Evolutionary conservation across 2,888 invertebrate species (phyloP), one percentile per base, ranked within the genome.

Genomic region (Icerya purchasi): DNA sequence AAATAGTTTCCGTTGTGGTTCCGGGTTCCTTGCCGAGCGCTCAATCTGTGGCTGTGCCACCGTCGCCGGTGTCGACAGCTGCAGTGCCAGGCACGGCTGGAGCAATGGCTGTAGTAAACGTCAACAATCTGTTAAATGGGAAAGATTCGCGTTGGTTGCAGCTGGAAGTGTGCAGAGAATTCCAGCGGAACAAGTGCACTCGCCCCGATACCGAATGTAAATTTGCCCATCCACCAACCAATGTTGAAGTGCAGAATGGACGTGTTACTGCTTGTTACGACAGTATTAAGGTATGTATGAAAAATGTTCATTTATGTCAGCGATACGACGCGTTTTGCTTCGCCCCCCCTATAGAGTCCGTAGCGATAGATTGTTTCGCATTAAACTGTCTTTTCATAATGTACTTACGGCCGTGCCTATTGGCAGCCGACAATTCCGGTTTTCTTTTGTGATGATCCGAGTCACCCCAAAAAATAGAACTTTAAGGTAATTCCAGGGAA

Each of bases 141-240:
- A 98, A 97, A 78, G 98, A 98, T 80, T 96, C 96, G 69, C 88
- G 97, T 74, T 98, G 98, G 98, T 83, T 98, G 71, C 97, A 98
- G 76, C 81, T 98, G 74, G 98, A 98, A 79, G 98, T 97, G 74
- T 93, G 91, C 80, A 84, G 97, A 69, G 98, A 98, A 79, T 98
- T 91, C 78, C 96, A 97, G 79, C 83, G 98, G 75, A 96, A 94
- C 82, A 97, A 97, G 81, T 98, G 98, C 78, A 90, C 94, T 71
- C 84, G 98, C 72, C 88, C 93, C 66, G 97, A 98, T 78, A 90
- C 92, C 73, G 97, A 98, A 78, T 98, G 98, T 84, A 98, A 98
- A 81, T 99, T 97, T 76, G 97, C 98, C 67, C 98, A 98, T 80
- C 98, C 98, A 65, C 96, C 97, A 67, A 86, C 92, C 70, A 96